Evolutionary conservation across 2,888 invertebrate species (phyloP).

Genomic region (Sipha maydis): DNA sequence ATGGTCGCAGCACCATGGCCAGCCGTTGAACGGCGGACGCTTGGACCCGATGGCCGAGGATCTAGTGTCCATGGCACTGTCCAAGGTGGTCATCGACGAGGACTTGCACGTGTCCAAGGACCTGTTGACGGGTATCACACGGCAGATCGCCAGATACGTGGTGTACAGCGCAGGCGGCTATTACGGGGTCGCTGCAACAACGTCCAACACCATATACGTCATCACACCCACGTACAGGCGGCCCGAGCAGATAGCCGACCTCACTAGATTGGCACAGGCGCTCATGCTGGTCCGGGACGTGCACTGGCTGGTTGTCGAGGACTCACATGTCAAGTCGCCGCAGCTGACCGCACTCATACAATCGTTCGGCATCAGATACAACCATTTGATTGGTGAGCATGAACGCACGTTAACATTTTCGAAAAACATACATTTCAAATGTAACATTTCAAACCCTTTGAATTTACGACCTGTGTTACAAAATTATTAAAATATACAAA

Average conservation of each 20-base stretch:
- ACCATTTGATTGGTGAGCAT: conserved; percentile 72
- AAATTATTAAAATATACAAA: too few relatives aligned
- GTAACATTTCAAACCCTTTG: too few relatives aligned
- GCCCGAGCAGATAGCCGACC: conserved; percentile 82
- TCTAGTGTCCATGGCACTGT: conserved; percentile 52
- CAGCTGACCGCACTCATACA: conserved; percentile 70
- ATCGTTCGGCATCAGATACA: conserved; percentile 71
- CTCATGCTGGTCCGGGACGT: conserved; percentile 76
- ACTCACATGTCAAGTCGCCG: conserved; percentile 71
- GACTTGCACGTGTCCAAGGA: conserved; percentile 37
- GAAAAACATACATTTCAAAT: too few relatives aligned
- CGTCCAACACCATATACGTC: conserved; percentile 70
- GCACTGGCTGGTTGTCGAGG: conserved; percentile 82
- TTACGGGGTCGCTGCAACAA: not conserved
- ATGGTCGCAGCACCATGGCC: conserved; percentile 64
- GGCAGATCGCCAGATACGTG: conserved; percentile 49
- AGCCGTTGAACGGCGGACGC: not conserved
- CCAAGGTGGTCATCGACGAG: conserved; percentile 54
- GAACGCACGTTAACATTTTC: too few relatives aligned
- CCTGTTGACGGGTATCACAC: conserved; percentile 50
- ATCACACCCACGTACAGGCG: conserved; percentile 81
- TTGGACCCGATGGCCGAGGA: conserved; percentile 51
- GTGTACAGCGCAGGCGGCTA: conserved; percentile 40
- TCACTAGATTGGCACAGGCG: conserved; percentile 79
- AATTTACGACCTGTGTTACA: too few relatives aligned